phyloP scores from a whole-genome alignment of 1,140 invertebrate genomes.

The Brevipalpus yothersi region DNA sequence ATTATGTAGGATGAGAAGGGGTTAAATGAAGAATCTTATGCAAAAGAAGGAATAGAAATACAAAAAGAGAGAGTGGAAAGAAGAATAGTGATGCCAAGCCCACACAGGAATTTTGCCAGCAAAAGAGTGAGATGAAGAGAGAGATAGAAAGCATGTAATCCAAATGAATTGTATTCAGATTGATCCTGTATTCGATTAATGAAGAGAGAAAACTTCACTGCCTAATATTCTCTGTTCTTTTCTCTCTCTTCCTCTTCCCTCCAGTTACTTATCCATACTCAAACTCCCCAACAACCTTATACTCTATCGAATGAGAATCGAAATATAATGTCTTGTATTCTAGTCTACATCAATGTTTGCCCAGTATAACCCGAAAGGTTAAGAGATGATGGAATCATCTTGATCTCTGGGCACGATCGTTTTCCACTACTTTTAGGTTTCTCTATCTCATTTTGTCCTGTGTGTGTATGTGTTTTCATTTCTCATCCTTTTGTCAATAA shows the following conservation, averaged over 20 bases:
- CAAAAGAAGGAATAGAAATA: background rate
- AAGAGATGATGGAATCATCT: background rate
- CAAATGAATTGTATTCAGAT: background rate
- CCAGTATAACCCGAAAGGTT: background rate
- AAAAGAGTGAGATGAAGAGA: too few relatives aligned
- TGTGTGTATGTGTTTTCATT: background rate
- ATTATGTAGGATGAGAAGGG: background rate
- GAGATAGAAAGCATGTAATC: background rate
- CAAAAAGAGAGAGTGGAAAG: background rate
- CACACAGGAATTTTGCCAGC: background rate
- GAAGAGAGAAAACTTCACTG: background rate
- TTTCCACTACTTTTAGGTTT: background rate
- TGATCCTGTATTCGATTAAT: background rate
- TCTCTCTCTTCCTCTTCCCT: background rate
- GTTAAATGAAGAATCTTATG: background rate
- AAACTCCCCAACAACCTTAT: background rate
- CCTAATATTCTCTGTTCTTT: background rate
- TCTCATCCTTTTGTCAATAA: background rate
- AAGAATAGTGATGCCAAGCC: background rate
- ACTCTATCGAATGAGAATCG: background rate
- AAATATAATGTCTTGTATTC: background rate
- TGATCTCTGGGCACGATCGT: background rate
- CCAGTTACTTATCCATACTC: background rate
- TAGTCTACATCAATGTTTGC: background rate
- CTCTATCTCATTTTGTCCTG: background rate